phyloP scores from a whole-genome alignment of 1,140 invertebrate genomes.

The Kradibia gibbosae region DNA sequence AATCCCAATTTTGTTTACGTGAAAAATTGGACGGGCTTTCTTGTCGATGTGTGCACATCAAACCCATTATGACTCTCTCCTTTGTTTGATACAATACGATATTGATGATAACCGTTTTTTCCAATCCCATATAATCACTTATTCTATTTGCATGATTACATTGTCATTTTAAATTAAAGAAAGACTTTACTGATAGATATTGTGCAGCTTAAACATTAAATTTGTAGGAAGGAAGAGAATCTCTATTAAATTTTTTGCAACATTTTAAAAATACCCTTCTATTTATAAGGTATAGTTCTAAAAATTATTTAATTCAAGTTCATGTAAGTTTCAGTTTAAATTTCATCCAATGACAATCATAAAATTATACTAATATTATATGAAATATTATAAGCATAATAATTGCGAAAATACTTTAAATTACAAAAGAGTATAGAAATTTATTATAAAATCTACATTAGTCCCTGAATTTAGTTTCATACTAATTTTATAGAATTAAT shows the following conservation, averaged over 20 bases:
- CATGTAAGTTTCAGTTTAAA: background rate
- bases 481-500: too few relatives aligned
- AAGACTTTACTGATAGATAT: background rate
- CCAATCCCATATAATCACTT: background rate
- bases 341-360: background rate
- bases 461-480: too few relatives aligned
- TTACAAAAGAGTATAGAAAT: too few relatives aligned
- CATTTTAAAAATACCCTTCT: background rate
- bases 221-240: background rate
- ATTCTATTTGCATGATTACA: background rate
- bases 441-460: too few relatives aligned
- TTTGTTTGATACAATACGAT: background rate
- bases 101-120: background rate
- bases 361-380: too few relatives aligned
- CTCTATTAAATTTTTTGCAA: background rate
- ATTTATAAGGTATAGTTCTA: background rate
- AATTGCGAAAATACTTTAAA: too few relatives aligned
- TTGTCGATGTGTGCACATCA: background rate
- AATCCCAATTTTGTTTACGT: constrained; percentile 26
- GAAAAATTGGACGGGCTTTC: background rate
- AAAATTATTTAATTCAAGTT: background rate
- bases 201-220: background rate
- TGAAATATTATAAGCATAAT: too few relatives aligned
- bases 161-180: background rate
- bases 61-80: background rate